Percentiles rank a stretch among this genome's conserved stretches.
Evolutionary conservation across 2,888 invertebrate species (phyloP).

Genomic region (Tineola bisselliella): DNA sequence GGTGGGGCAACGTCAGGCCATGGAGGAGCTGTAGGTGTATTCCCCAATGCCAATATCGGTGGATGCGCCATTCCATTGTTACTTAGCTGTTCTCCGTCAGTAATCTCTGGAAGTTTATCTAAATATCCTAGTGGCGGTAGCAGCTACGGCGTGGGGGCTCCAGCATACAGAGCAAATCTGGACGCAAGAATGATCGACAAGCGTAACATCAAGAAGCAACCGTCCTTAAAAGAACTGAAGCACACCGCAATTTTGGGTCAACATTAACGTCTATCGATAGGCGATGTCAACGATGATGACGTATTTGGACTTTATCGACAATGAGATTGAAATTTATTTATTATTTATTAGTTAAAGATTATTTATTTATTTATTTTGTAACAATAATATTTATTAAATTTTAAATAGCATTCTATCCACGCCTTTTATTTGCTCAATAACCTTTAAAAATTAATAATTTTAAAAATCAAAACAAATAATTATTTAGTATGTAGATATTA

Average conservation of each 20-base stretch:
- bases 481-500: too few relatives aligned
- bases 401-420: not conserved
- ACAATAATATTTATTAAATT: not conserved
- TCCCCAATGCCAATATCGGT: slow-evolving; percentile 48
- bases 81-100: slow-evolving; percentile 52
- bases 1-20: slow-evolving; percentile 16
- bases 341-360: not conserved
- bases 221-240: not conserved
- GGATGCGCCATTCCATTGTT: slow-evolving; percentile 50
- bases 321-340: not conserved
- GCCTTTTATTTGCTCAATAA: not conserved
- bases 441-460: too few relatives aligned
- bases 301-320: not conserved
- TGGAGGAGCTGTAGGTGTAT: slow-evolving; percentile 39
- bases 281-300: not conserved
- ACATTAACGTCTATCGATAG: not conserved
- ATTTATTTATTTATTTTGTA: slow-evolving; percentile 2
- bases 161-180: slow-evolving; percentile 35
- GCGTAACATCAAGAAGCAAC: not conserved
- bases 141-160: not conserved
- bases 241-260: not conserved
- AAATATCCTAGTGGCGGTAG: slow-evolving; percentile 25
- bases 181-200: slow-evolving; percentile 27
- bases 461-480: too few relatives aligned
- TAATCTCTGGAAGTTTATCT: slow-evolving; percentile 44